Conservation (phyloP, 2,888 invertebrate genomes). For the Trypoxylon attenuatum region DNA sequence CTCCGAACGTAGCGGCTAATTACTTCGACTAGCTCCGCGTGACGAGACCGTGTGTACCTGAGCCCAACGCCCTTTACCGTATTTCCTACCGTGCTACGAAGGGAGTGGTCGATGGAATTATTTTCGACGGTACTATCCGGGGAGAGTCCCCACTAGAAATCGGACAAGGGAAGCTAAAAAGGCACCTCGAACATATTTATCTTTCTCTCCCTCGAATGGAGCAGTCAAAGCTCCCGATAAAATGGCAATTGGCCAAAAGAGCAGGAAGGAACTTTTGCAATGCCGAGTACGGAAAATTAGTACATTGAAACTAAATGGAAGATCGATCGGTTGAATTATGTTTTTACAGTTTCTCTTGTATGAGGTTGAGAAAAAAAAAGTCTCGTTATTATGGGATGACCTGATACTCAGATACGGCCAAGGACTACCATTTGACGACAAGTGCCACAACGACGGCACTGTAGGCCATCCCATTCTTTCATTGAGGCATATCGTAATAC, state of each 20-base stretch:
- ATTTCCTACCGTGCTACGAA: too few relatives aligned
- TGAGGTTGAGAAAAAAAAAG: too few relatives aligned
- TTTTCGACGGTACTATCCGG: neutral
- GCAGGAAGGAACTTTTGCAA: too few relatives aligned
- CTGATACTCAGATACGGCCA: neutral
- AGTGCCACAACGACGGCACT: slow-evolving; percentile 1
- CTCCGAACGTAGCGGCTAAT: neutral
- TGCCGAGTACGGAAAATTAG: too few relatives aligned
- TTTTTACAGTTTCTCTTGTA: too few relatives aligned
- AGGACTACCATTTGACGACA: neutral
- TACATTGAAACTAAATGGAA: too few relatives aligned
- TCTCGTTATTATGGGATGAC: too few relatives aligned
- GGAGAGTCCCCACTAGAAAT: neutral
- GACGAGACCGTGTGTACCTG: neutral
- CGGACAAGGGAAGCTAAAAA: neutral
- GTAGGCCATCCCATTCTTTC: neutral
- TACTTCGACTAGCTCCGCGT: neutral
- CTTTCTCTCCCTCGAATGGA: neutral
- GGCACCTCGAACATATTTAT: too few relatives aligned
- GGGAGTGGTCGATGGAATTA: neutral
- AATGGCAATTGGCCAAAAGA: too few relatives aligned
- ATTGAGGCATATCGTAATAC: neutral
- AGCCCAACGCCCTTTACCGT: neutral
- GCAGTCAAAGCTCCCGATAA: too few relatives aligned
- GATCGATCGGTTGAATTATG: too few relatives aligned